Evolutionary conservation across 2,888 invertebrate genomes (phyloP), one percentile per base, ranked within the genome.

Genomic region (Agrotis segetum): DNA sequence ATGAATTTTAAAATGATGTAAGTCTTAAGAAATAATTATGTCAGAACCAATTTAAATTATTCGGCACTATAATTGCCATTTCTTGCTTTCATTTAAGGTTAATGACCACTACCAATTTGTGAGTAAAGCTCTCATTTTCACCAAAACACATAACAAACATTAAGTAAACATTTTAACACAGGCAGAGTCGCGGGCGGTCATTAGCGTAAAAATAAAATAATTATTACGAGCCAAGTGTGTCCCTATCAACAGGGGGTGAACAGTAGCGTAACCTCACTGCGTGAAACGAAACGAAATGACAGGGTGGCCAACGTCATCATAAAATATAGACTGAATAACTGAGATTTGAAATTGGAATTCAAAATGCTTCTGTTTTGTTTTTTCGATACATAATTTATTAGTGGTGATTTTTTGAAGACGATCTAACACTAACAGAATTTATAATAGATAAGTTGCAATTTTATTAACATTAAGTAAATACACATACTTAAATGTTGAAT

Each of bases 191-290:
- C 76, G 74, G 85, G 81, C 85, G 86, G 85, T 82, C 85, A 82
- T 88, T 87, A 85, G 82, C 83, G 86, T 89, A 89, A 87, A 84
- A 78, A 82, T 78, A 87, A 88, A 91, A 89, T 88, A n/a, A n/a
- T n/a, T n/a, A 88, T 89, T 85, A 86, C 85, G 87, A 87, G 88
- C 88, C 89, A 88, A 87, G 87, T 88, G 91, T 92, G 91, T 90
- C 89, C 88, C 84, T 86, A 84, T 88, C 91, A 84, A 91, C 94
- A 89, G 96, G 95, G 95, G 95, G 94, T 90, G 86, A 89, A 95
- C 96, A 91, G 96, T 96, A 96, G 96, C 96, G 92, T 91, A 86
- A 85, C 82, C 76, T 79, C 95, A 85, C 95, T 86, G 94, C 93
- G 92, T 93, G 96, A 91, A 88, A 91, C 88, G 83, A 81, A 85